phyloP scores from a whole-genome alignment of 2,113 vertebrate species.

The Puntigrus tetrazona region DNA sequence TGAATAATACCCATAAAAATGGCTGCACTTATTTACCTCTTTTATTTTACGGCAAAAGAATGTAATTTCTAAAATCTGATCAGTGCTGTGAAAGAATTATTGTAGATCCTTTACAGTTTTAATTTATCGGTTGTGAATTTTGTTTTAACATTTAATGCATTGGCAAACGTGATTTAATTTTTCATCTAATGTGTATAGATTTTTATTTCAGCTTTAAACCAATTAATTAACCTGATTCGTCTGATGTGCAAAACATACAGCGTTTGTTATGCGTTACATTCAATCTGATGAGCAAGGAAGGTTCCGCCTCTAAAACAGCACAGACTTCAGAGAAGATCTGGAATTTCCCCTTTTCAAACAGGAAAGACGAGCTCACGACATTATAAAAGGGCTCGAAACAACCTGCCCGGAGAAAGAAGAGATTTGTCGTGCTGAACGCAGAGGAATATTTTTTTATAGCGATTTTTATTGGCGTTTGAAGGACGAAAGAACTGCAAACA shows the following conservation, averaged over 20 bases:
- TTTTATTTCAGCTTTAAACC: background rate
- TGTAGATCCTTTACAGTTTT: background rate
- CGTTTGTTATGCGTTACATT: background rate
- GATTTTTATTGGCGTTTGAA: background rate
- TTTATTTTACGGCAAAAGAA: too few species aligned
- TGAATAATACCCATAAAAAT: background rate
- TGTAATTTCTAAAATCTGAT: too few species aligned
- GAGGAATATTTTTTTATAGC: background rate
- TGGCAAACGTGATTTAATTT: too few species aligned
- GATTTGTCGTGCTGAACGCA: background rate
- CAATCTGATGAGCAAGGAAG: background rate
- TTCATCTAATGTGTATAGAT: background rate
- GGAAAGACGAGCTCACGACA: slow-evolving; percentile 9
- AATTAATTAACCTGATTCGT: background rate
- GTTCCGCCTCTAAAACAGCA: background rate
- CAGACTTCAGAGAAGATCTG: background rate
- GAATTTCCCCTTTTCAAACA: slow-evolving; percentile 40
- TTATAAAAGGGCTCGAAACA: background rate
- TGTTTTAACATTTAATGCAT: too few species aligned
- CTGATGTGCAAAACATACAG: background rate
- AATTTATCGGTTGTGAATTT: background rate
- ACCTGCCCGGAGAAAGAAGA: background rate
- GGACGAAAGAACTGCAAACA: background rate
- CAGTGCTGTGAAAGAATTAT: background rate
- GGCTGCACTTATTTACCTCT: background rate